A percentile compares a stretch with the other conserved stretches of the same genome.
Conservation (phyloP, 30 jellyfish, hydroid and myxozoan species). For the Clytia hemisphaerica region DNA sequence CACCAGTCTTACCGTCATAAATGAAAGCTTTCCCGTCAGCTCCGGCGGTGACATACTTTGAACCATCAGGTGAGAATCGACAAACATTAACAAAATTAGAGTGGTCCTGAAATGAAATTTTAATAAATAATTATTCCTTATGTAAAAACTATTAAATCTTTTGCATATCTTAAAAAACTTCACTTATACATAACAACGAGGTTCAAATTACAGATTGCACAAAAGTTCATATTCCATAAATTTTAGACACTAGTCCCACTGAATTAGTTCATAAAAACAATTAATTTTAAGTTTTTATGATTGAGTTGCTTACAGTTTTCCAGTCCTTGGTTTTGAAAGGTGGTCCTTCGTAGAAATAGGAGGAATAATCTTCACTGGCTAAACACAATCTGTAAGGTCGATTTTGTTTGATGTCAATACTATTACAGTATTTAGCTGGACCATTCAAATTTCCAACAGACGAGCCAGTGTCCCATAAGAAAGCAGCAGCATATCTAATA, state of each 20-base stretch:
- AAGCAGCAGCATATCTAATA: constrained; percentile 59
- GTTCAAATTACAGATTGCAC: too few relatives aligned
- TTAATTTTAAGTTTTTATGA: neutral
- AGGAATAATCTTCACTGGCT: constrained; percentile 73
- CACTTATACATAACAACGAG: too few relatives aligned
- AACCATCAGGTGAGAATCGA: constrained; percentile 95
- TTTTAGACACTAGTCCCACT: neutral
- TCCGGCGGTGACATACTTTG: constrained; percentile 73
- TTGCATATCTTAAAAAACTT: neutral
- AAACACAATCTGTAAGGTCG: constrained; percentile 77
- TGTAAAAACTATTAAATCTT: neutral
- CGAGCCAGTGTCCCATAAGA: constrained; percentile 98
- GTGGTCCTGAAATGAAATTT: constrained; percentile 51
- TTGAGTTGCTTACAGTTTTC: constrained; percentile 27
- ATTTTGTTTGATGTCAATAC: constrained; percentile 63
- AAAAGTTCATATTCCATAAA: too few relatives aligned
- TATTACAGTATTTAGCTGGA: constrained; percentile 45
- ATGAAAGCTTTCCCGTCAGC: constrained; percentile 91
- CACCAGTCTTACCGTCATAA: constrained; percentile 88
- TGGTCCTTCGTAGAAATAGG: constrained; percentile 80
- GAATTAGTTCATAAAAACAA: neutral
- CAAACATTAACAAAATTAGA: constrained; percentile 76
- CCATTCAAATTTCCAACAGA: constrained; percentile 76
- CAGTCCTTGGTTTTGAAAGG: constrained; percentile 63
- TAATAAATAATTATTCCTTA: neutral